Evolutionary conservation across 2,888 invertebrate genomes (phyloP).

Genomic region (Lepidonotus clava): DNA sequence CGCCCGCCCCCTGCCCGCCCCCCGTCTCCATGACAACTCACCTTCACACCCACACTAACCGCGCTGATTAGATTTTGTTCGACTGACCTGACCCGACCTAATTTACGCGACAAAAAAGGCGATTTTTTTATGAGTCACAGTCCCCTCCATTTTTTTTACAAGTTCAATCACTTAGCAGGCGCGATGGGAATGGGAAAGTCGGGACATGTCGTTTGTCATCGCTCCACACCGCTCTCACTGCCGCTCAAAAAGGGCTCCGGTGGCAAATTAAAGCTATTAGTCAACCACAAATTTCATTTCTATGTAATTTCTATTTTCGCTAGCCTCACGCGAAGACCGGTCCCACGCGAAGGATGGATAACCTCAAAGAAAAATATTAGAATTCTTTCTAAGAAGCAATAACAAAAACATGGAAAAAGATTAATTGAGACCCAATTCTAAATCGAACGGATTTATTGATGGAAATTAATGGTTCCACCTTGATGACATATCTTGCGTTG

Average conservation of each 20-base stretch:
- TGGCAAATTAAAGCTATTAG: conserved; percentile 44
- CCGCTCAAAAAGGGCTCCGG: conserved; percentile 6
- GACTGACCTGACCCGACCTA: conserved; percentile 48
- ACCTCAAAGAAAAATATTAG: too few relatives aligned
- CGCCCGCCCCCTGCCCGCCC: conserved; percentile 13
- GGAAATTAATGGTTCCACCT: too few relatives aligned
- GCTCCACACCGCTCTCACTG: conserved; percentile 25
- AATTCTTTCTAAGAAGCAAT: too few relatives aligned
- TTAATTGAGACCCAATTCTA: too few relatives aligned
- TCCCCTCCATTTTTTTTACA: conserved; percentile 31
- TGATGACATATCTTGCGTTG: too few relatives aligned
- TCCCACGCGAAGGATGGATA: too few relatives aligned
- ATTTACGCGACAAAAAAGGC: conserved; percentile 48
- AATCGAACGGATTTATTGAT: too few relatives aligned
- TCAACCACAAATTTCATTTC: conserved; percentile 20
- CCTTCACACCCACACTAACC: conserved; percentile 45
- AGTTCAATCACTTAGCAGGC: conserved; percentile 48
- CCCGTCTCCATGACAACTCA: conserved; percentile 26
- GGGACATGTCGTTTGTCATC: conserved; percentile 43
- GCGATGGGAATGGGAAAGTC: conserved; percentile 29
- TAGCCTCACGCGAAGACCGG: neutral
- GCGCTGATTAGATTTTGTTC: conserved; percentile 49
- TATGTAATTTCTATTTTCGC: conserved; percentile 1
- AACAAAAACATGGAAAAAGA: too few relatives aligned
- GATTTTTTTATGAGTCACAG: conserved; percentile 45